Percentiles rank a stretch among this genome's conserved stretches.
phyloP scores from a whole-genome alignment of 1,140 invertebrate genomes.

The Philotrypesis tridentata region DNA sequence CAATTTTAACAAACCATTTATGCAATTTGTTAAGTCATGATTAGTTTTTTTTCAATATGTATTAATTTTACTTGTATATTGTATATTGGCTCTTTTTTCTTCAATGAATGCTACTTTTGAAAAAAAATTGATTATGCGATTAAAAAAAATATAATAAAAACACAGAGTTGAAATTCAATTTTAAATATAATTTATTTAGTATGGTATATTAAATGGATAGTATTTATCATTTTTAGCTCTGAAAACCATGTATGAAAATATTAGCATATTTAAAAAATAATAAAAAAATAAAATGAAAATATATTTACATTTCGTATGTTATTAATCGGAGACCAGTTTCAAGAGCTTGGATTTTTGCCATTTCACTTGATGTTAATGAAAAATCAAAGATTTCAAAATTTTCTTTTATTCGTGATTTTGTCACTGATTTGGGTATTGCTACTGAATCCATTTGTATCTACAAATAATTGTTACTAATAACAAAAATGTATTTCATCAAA shows the following conservation, averaged over 20 bases:
- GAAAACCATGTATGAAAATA: background rate
- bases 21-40: too few species aligned
- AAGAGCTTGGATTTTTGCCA: constrained; percentile 61
- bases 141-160: too few species aligned
- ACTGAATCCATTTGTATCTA: constrained; percentile 60
- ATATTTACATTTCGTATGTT: constrained; percentile 54
- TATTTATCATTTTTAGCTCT: background rate
- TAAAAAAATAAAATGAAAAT: constrained; percentile 28
- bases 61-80: too few species aligned
- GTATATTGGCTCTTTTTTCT: too few species aligned
- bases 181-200: too few species aligned
- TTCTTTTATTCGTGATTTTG: constrained; percentile 79
- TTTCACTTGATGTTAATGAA: constrained; percentile 72
- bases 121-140: too few species aligned
- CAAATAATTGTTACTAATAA: too few species aligned
- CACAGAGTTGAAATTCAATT: too few species aligned
- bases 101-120: too few species aligned
- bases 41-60: too few species aligned
- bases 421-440: constrained; percentile 85
- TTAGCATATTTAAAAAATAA: background rate
- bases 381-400: constrained; percentile 87
- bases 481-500: too few species aligned
- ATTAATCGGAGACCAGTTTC: constrained; percentile 58
- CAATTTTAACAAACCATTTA: too few species aligned
- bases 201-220: constrained; percentile 16